Percentiles rank a stretch among this genome's conserved stretches.
Conservation (phyloP, 2,113 vertebrate species). For the Probosciger aterrimus region DNA sequence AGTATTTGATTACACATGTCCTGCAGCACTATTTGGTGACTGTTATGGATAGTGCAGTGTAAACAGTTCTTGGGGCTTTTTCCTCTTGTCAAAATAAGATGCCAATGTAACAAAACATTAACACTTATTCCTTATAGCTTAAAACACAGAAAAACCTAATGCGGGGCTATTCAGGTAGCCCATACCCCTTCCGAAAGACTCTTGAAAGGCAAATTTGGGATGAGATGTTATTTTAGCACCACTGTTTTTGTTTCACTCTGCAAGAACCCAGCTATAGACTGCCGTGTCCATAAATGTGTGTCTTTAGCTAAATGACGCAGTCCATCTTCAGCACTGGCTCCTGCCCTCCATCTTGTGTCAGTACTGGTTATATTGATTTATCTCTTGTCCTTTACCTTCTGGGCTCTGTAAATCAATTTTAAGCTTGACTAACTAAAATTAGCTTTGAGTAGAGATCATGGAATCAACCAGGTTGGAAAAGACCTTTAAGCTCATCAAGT, state of each 20-base stretch:
- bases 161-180: neutral
- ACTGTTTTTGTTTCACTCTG: neutral
- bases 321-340: rapidly evolving
- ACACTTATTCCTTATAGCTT: neutral
- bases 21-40: neutral
- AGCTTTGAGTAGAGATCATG: neutral
- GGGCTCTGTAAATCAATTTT: neutral
- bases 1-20: neutral
- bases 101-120: neutral
- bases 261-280: rapidly evolving
- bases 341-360: rapidly evolving
- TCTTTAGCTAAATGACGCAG: rapidly evolving
- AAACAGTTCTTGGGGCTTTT: neutral
- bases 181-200: neutral
- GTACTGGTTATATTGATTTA: neutral
- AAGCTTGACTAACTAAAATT: neutral
- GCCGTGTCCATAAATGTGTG: rapidly evolving
- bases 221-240: neutral
- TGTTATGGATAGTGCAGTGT: neutral
- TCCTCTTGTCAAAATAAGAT: neutral
- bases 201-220: neutral
- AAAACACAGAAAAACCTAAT: neutral
- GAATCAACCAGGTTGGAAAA: neutral
- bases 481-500: neutral
- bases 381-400: neutral